These are phyloP conservation scores for Azemiops feae DNA, from an alignment of 2,113 vertebrate genomes.

Conservation along the genomic window DNA sequence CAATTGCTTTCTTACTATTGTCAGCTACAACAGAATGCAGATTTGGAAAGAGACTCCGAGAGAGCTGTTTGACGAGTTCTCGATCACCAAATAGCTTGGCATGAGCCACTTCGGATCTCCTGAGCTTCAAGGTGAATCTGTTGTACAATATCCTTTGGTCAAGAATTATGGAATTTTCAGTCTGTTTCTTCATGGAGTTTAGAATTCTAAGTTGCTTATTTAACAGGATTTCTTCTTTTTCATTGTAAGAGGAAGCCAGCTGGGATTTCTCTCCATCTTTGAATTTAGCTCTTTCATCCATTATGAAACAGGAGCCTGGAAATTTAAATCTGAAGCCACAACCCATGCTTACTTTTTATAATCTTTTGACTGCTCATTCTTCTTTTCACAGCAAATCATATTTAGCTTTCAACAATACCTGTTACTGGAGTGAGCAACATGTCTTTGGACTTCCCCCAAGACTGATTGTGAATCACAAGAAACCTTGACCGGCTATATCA, in stretches of 20 bases:
- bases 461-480: background rate
- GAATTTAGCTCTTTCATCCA: background rate
- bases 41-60: background rate
- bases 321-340: fast-evolving
- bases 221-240: conserved; percentile 44
- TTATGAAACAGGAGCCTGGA: background rate
- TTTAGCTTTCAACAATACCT: fast-evolving
- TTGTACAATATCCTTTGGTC: conserved; percentile 50
- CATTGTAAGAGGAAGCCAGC: conserved; percentile 35
- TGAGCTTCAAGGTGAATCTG: conserved; percentile 32
- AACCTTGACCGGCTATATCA: background rate
- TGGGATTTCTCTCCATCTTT: conserved; percentile 19
- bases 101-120: conserved; percentile 36
- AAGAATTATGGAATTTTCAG: conserved; percentile 9
- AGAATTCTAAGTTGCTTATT: conserved; percentile 31
- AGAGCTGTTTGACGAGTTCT: conserved; percentile 29
- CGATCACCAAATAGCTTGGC: background rate
- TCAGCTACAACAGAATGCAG: background rate
- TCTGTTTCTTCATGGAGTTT: conserved; percentile 44
- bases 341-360: background rate
- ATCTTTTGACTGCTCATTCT: background rate
- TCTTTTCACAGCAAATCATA: fast-evolving
- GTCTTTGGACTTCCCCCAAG: background rate
- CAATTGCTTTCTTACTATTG: background rate
- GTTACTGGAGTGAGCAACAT: background rate